A percentile compares a stretch with the other conserved stretches of the same genome.
phyloP scores from a whole-genome alignment of 2,797 vertebrate genomes.

The Alcedo quadribrachys region DNA sequence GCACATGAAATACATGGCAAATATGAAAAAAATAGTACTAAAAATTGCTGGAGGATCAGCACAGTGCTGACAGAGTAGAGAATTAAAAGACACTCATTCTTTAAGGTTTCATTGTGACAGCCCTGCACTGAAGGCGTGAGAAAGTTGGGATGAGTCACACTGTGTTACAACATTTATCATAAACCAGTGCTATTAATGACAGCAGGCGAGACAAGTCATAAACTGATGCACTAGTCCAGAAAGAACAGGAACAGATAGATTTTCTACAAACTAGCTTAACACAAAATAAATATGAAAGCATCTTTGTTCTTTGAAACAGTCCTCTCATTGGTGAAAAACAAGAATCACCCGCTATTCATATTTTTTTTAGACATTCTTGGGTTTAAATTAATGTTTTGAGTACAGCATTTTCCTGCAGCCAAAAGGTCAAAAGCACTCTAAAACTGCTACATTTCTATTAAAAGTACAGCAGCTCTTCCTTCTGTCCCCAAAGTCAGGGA shows the following conservation, averaged over 20 bases:
- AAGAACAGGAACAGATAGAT: slow-evolving; percentile 46
- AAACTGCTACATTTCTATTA: slow-evolving; percentile 25
- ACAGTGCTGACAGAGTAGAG: not conserved
- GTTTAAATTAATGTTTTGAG: slow-evolving; percentile 32
- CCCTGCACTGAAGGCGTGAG: slow-evolving; percentile 17
- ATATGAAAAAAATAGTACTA: slow-evolving; percentile 22
- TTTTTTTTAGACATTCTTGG: not conserved
- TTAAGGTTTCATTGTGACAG: slow-evolving; percentile 9
- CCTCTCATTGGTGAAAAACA: not conserved
- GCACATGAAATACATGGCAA: not conserved
- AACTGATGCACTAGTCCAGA: not conserved
- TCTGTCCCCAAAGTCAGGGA: not conserved
- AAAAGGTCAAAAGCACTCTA: slow-evolving; percentile 35
- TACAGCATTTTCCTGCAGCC: not conserved
- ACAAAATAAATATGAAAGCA: slow-evolving; percentile 36
- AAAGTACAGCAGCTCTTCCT: not conserved
- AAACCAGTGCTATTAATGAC: slow-evolving; percentile 27
- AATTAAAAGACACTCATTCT: not conserved
- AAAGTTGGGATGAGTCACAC: not conserved
- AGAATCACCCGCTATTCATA: not conserved
- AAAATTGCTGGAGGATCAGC: not conserved
- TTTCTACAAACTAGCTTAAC: slow-evolving; percentile 29
- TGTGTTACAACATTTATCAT: slow-evolving; percentile 20
- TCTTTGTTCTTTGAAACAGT: not conserved
- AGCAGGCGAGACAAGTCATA: slow-evolving; percentile 24